Evolutionary conservation across 2,888 invertebrate species (phyloP).

Genomic region (Zhuqinia jingwanae): DNA sequence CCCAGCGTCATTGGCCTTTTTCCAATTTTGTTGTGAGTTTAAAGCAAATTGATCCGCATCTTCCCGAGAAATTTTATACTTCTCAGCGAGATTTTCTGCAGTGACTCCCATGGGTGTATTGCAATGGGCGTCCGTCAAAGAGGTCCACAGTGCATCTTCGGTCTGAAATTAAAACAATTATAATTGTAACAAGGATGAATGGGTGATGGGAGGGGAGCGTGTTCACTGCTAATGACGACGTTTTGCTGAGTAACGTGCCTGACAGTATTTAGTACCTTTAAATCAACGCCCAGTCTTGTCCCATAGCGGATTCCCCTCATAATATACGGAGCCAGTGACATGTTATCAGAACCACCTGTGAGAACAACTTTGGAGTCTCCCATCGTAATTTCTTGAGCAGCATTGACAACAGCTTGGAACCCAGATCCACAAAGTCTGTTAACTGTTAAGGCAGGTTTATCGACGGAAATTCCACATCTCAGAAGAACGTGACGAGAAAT

Average conservation of each 20-base stretch:
- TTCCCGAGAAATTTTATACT: constrained; percentile 90
- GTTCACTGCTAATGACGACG: too few relatives aligned
- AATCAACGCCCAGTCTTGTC: constrained; percentile 88
- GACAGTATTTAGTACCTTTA: too few relatives aligned
- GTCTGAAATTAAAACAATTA: too few relatives aligned
- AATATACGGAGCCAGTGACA: constrained; percentile 95
- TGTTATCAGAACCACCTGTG: constrained; percentile 96
- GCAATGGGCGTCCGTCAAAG: constrained; percentile 93
- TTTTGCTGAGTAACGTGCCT: too few relatives aligned
- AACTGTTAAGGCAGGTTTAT: constrained; percentile 91
- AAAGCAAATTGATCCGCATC: constrained; percentile 93
- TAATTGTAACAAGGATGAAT: too few relatives aligned
- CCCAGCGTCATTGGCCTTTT: constrained; percentile 92
- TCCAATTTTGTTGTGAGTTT: constrained; percentile 93
- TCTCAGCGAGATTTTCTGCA: constrained; percentile 94
- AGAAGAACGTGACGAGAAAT: constrained; percentile 94
- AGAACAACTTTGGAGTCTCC: constrained; percentile 93
- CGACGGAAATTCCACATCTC: constrained; percentile 91
- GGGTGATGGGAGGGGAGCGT: too few relatives aligned
- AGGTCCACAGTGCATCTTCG: constrained; percentile 95
- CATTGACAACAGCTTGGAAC: constrained; percentile 92
- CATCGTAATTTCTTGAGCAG: constrained; percentile 88
- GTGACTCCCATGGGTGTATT: constrained; percentile 83
- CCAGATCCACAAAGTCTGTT: constrained; percentile 99
- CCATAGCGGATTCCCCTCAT: constrained; percentile 94